A percentile compares a stretch with the other conserved stretches of the same genome.
These are phyloP conservation scores for Heterotilapia buettikoferi DNA, from an alignment of 2,113 vertebrate genomes.

Conservation along the genomic window DNA sequence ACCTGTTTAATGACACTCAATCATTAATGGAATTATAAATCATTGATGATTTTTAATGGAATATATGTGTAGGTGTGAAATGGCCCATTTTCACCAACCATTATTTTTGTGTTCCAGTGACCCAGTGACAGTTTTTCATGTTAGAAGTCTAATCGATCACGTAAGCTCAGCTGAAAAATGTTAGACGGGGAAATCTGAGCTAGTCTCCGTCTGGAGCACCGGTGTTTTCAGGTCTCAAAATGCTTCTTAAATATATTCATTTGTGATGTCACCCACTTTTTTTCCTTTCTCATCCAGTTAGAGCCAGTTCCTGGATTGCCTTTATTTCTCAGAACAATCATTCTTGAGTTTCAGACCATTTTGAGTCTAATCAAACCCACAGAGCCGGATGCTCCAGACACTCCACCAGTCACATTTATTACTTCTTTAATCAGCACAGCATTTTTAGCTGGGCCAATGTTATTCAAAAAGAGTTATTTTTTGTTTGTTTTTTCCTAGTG, in stretches of 20 bases:
- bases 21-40: not conserved
- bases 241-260: not conserved
- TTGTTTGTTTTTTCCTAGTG: not conserved
- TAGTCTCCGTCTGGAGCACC: rapidly evolving
- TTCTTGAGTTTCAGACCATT: not conserved
- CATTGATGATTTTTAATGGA: not conserved
- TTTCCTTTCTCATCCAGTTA: rapidly evolving
- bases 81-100: not conserved
- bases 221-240: rapidly evolving
- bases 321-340: not conserved
- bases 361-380: not conserved
- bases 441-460: not conserved
- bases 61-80: not conserved
- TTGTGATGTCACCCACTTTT: not conserved
- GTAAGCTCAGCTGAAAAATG: not conserved
- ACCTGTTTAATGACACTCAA: not conserved
- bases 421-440: not conserved
- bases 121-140: not conserved
- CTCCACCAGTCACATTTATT: not conserved
- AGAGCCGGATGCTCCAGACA: not conserved
- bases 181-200: not conserved
- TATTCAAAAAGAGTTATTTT: rapidly evolving
- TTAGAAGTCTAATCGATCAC: not conserved
- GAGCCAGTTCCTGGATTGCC: not conserved
- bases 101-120: not conserved